phyloP scores from a whole-genome alignment of 1,140 invertebrate genomes.

The Drosophila arawakana region DNA sequence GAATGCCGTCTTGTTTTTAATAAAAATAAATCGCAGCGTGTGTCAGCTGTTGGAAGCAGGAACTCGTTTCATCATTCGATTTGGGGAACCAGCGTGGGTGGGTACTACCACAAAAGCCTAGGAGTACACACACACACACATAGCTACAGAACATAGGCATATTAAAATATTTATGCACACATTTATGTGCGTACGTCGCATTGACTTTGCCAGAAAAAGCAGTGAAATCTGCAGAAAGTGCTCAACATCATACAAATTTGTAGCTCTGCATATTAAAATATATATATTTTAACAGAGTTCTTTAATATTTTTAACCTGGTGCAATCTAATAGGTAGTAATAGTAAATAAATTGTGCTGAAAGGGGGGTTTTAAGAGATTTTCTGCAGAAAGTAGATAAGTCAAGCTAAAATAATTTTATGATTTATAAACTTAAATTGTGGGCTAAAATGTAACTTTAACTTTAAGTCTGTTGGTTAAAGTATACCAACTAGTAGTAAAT shows the following conservation, averaged over 20 bases:
- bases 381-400: too few relatives aligned
- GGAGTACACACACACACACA: conserved; percentile 5
- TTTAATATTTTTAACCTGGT: not conserved
- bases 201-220: conserved; percentile 1
- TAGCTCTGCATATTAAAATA: conserved; percentile 7
- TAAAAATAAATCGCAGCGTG: conserved; percentile 55
- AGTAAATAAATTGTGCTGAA: not conserved
- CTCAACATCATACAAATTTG: not conserved
- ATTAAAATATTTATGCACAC: conserved; percentile 51
- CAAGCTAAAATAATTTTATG: too few relatives aligned
- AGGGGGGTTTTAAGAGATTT: not conserved
- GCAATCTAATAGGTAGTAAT: not conserved
- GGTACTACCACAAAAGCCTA: not conserved
- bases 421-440: too few relatives aligned
- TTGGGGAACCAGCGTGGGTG: conserved; percentile 1
- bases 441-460: too few relatives aligned
- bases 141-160: conserved; percentile 33
- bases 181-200: conserved; percentile 15
- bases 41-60: conserved; percentile 24
- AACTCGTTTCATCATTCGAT: conserved; percentile 35
- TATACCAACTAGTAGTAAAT: too few relatives aligned
- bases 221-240: not conserved
- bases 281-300: not conserved
- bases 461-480: too few relatives aligned
- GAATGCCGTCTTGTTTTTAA: conserved; percentile 39